Evolutionary conservation across 2,113 vertebrate species (phyloP).

Genomic region (Neoarius graeffei): DNA sequence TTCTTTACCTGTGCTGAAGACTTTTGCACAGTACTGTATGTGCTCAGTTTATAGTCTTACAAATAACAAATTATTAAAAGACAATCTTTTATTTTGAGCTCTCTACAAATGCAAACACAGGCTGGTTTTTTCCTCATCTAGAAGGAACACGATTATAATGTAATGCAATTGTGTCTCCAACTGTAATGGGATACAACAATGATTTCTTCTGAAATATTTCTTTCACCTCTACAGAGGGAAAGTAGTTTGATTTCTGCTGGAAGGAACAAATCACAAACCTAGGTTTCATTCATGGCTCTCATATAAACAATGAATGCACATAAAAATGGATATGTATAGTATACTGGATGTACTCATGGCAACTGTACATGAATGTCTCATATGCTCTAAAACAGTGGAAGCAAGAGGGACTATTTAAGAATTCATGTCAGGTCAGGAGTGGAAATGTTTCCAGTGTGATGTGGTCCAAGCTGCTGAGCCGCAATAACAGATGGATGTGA

Average conservation of each 20-base stretch:
- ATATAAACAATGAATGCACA: not conserved
- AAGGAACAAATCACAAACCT: not conserved
- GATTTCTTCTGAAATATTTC: not conserved
- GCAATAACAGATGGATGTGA: constrained; percentile 36
- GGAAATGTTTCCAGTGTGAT: not conserved
- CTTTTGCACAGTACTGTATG: too few species aligned
- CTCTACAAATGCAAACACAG: too few species aligned
- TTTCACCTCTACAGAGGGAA: not conserved
- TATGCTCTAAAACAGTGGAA: not conserved
- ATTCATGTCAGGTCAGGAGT: constrained; percentile 20
- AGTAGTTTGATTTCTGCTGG: not conserved
- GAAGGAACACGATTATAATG: not conserved
- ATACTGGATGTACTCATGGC: not conserved
- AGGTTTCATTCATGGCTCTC: not conserved
- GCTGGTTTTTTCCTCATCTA: not conserved
- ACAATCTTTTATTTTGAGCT: not conserved
- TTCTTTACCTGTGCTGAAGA: too few species aligned
- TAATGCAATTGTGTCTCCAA: not conserved
- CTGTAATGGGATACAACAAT: not conserved
- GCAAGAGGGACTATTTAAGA: not conserved
- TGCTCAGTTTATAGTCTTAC: not conserved
- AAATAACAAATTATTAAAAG: not conserved
- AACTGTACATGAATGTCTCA: not conserved
- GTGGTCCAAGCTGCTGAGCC: constrained; percentile 16
- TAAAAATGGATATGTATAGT: not conserved